A percentile compares a stretch with the other conserved stretches of the same genome.
These are phyloP conservation scores for Leptarthrus brevirostris DNA, from an alignment of 2,888 invertebrate genomes.

Conservation along the genomic window DNA sequence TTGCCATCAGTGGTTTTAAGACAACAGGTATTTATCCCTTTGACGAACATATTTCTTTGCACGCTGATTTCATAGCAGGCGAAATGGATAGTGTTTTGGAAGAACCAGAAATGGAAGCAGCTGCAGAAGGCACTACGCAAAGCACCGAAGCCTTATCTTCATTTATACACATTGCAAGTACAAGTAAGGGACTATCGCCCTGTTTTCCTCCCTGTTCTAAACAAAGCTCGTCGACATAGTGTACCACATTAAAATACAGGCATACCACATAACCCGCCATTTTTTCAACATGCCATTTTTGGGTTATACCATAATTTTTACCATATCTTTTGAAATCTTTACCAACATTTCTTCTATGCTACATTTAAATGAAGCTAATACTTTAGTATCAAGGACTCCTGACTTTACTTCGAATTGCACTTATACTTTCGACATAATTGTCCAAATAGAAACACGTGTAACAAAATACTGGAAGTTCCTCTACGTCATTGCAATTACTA, in stretches of 20 bases:
- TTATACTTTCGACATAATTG: no score
- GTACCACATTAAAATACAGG: no score
- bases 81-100: background rate
- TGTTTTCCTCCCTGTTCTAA: no score
- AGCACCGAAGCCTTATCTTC: background rate
- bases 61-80: conserved; percentile 52
- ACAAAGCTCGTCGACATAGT: no score
- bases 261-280: background rate
- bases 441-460: no score
- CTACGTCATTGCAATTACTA: no score
- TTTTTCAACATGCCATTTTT: background rate
- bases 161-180: background rate
- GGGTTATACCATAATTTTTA: background rate
- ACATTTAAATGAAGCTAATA: no score
- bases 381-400: no score
- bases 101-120: background rate
- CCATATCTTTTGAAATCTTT: background rate
- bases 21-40: conserved; percentile 50
- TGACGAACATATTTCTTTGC: background rate
- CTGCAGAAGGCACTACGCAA: background rate
- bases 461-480: no score
- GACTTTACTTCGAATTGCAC: no score
- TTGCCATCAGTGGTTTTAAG: conserved; percentile 52
- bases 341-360: no score
- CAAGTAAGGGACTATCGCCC: no score